Evolutionary conservation across 2,888 invertebrate genomes (phyloP), one percentile per base, ranked within the genome.

Genomic region (Sinhomidia bicolor): DNA sequence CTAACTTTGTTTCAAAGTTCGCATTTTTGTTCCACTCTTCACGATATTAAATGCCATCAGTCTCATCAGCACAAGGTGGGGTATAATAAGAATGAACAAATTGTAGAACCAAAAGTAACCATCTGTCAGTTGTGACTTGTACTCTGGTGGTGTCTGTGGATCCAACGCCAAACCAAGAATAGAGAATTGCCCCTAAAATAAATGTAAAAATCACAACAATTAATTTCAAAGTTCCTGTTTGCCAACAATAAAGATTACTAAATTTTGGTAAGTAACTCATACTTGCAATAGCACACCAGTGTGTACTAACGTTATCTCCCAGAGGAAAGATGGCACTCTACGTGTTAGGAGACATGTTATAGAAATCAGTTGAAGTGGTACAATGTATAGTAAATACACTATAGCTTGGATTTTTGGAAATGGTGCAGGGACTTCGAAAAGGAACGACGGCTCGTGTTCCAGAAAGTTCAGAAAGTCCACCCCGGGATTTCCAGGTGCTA

Each of bases 221-320:
- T n/a, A n/a, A n/a, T n/a, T n/a, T n/a, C n/a, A n/a, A n/a, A n/a
- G n/a, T n/a, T n/a, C n/a, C n/a, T n/a, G n/a, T n/a, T n/a, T n/a
- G n/a, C n/a, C n/a, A n/a, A n/a, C n/a, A n/a, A n/a, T n/a, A n/a
- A n/a, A n/a, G n/a, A n/a, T n/a, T n/a, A n/a, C n/a, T n/a, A n/a
- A n/a, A n/a, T n/a, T n/a, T n/a, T n/a, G n/a, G n/a, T n/a, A n/a
- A 74, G 7, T 12, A 65, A 6, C 6, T 29, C 85, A 78, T 87
- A 92, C 92, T 68, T 91, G 92, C 26, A 91, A 26, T 60, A 91
- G 41, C 2, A 86, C 57, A 20, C 91, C 92, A 47, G 91, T 90
- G 68, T 91, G 86, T 1, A 91, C 23, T 12, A 91, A 83, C 1
- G 89, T 89, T 51, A 90, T 57, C 57, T 92, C 91, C 91, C 91